Base-by-base conservation (phyloP, 2,113 vertebrate genomes). In the Podarcis cretensis region DNA sequence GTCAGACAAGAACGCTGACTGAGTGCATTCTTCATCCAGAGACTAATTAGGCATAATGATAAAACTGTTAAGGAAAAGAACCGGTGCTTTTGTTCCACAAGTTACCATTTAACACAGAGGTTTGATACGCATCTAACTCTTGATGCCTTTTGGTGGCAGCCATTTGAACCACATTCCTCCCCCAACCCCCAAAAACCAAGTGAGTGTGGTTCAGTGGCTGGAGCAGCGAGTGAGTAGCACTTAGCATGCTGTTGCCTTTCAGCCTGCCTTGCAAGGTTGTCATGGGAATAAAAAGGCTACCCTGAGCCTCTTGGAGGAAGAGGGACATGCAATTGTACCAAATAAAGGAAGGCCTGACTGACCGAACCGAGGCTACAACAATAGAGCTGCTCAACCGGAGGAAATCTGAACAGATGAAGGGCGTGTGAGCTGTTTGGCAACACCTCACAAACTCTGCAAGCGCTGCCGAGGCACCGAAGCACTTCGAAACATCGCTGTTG, bases 401-500 rank as follows among this genome's bases (percentile, higher is more conserved):
- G 66, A 71, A 69, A 57, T 16, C 1, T 3, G 37, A 80, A 18
- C 30, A 57, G 25, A n/a, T 32, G 48, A 25, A 48, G 21, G 43
- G 35, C 13, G 57, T 9, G 14, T 21, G 87, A 90, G 84, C 81
- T 35, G 83, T 66, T 93, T 89, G 92, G 89, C 57, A 9, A 63
- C 30, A 84, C 85, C 87, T 87, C 25, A 9, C 87, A 93, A 91
- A 85, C 91, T 92, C 94, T 89, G 89, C 88, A 94, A 91, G 85
- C 80, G 85, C 63, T 85, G 92, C 79, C 2, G 0, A 54, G 23
- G 54, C 85, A 90, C 91, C 92, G 92, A 91, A 78, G 74, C 89
- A 43, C 93, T 96, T 93, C 95, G 95, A 94, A 94, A 89, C 76
- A 57, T 63, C 83, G 90, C 91, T 92, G 91, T 89, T 92, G 89